phyloP scores from a whole-genome alignment of 2,113 vertebrate species.

The Gallinago paraguaiae region DNA sequence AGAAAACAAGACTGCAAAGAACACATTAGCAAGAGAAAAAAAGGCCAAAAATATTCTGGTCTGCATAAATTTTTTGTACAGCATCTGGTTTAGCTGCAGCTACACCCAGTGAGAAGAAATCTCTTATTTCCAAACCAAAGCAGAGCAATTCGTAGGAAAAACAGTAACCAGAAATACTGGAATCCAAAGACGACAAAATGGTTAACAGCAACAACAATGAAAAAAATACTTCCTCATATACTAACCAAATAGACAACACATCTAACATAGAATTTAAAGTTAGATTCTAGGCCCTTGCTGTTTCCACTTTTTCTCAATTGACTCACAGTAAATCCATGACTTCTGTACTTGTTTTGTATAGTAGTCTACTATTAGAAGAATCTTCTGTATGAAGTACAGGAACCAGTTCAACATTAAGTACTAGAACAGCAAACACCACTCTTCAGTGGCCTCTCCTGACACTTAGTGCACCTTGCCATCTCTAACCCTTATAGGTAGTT shows the following conservation, averaged over 20 bases:
- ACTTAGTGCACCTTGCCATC: background rate
- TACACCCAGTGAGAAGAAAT: background rate
- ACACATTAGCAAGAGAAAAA: background rate
- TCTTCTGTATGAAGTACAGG: background rate
- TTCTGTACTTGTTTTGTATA: background rate
- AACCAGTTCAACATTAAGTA: background rate
- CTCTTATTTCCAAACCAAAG: background rate
- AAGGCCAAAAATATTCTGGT: background rate
- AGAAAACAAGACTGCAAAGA: background rate
- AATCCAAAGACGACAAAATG: background rate
- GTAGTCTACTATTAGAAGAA: background rate
- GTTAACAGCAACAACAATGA: background rate
- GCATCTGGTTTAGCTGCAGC: background rate
- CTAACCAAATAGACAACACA: background rate
- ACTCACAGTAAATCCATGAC: background rate
- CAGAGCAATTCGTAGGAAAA: background rate
- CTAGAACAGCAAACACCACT: background rate
- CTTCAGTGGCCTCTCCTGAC: background rate
- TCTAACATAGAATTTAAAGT: background rate
- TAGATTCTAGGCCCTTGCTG: background rate
- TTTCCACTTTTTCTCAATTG: background rate
- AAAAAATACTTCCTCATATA: background rate
- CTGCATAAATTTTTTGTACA: background rate
- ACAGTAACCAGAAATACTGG: background rate
- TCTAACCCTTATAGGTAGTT: background rate